These are phyloP conservation scores for Champsocephalus gunnari DNA, from an alignment of 2,797 vertebrate species.

Conservation along the genomic window DNA sequence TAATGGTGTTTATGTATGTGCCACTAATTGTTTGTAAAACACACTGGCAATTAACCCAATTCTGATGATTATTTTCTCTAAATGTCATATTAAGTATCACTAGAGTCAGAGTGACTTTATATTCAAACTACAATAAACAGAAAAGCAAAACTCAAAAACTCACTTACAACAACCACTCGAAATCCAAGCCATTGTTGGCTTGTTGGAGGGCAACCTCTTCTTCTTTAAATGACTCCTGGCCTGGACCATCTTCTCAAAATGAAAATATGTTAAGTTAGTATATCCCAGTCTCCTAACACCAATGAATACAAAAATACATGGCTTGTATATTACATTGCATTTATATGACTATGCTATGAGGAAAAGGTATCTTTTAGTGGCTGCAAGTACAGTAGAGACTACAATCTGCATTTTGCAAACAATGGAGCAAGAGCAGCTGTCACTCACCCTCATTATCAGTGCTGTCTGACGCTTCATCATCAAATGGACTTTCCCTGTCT, in stretches of 20 bases:
- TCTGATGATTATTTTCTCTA: too few relatives aligned
- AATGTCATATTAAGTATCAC: neutral
- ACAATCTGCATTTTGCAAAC: neutral
- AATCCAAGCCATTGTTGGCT: constrained; percentile 32
- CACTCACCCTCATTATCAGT: constrained; percentile 60
- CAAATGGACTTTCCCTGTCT: constrained; percentile 21
- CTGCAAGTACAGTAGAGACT: neutral
- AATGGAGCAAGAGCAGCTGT: neutral
- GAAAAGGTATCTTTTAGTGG: neutral
- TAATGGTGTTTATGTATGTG: too few relatives aligned
- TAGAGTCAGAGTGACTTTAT: neutral
- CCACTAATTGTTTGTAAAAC: too few relatives aligned
- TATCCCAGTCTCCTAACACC: neutral
- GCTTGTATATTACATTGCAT: too few relatives aligned
- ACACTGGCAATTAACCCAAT: neutral
- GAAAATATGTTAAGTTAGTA: neutral
- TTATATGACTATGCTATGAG: neutral
- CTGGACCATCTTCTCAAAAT: constrained; percentile 56
- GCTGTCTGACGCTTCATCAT: constrained; percentile 36
- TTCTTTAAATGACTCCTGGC: constrained; percentile 49
- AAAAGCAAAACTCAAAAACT: constrained; percentile 38
- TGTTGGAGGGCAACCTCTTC: constrained; percentile 49
- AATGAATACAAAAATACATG: neutral
- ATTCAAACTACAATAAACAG: neutral
- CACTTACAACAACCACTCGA: constrained; percentile 71